Base-by-base conservation (phyloP, 2,888 invertebrate species). In the Cataglyphis livida region DNA sequence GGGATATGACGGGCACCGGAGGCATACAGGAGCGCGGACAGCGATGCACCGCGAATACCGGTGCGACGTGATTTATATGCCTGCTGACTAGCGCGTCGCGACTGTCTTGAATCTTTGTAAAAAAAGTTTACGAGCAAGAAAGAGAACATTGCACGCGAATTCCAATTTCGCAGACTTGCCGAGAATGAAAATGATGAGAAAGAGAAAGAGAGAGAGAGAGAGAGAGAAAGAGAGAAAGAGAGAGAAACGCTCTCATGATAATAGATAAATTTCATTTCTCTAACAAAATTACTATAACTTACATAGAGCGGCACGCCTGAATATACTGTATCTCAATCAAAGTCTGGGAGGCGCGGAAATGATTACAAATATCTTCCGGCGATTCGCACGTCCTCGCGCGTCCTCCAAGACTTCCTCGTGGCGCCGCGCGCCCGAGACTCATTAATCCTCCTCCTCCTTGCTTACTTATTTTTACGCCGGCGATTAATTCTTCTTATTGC, bases 11-110 rank as follows among this genome's bases (percentile, higher is more conserved):
- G 86, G 82, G 51, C 68, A 61, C 51, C 44, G 9, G 54, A 51
- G 44, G 65, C 32, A 35, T 59, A 48, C 25, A 0, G 35, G 57
- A 48, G 65, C 32, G 7, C 18, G 68, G 44, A 62, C 41, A 61
- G 74, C 81, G 71, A 44, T 4, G 51, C 32, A 2, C n/a, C 57
- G 84, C 70, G 70, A 84, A 32, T 28, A 73, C 54, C 64, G 38
- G 61, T 74, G 66, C 81, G 81, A 54, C 64, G 85, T 91, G 91
- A 91, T 91, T 92, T 92, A 91, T 91, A 91, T 73, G 81, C 76
- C 81, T 73, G 84, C 79, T 84, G 89, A 88, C 82, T 73, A 86
- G 70, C 44, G 54, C 71, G 35, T 75, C 71, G 68, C 51, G 38
- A 32, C 70, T 44, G 32, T 66, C 41, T 7, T 18, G 51, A 7